phyloP scores from a whole-genome alignment of 2,797 vertebrate species.

The Eptatretus atami region DNA sequence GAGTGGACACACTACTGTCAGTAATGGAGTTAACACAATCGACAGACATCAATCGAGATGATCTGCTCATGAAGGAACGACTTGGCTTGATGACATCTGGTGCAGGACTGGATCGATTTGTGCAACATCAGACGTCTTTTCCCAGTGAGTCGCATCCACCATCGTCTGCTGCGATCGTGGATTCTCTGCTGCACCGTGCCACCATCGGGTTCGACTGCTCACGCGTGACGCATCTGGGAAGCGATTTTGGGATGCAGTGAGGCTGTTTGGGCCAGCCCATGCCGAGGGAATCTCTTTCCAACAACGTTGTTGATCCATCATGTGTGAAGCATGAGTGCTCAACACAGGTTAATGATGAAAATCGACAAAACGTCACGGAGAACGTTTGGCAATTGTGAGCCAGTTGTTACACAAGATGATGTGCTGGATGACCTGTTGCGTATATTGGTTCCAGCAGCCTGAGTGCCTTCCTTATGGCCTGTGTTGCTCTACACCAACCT shows the following conservation, averaged over 20 bases:
- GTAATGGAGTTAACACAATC: conserved; percentile 50
- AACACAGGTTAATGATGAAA: not conserved
- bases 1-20: conserved; percentile 40
- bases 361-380: not conserved
- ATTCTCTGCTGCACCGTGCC: no score
- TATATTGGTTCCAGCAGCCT: conserved; percentile 39
- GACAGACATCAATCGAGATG: conserved; percentile 10
- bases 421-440: conserved; percentile 40
- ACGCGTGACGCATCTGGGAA: conserved; percentile 90
- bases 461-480: conserved; percentile 41
- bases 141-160: no score
- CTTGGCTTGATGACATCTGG: conserved; percentile 13
- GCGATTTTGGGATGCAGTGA: conserved; percentile 60
- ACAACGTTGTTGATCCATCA: no score
- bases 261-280: conserved; percentile 37
- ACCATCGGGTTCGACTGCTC: conserved; percentile 40
- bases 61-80: not conserved
- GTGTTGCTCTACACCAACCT: conserved; percentile 43
- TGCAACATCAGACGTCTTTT: no score
- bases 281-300: conserved; percentile 10
- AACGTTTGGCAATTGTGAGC: no score
- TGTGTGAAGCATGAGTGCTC: no score
- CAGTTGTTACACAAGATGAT: conserved; percentile 19
- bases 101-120: conserved; percentile 9
- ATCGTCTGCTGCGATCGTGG: no score